These are phyloP conservation scores for Nyctereutes procyonoides DNA, from an alignment of 2,113 vertebrate species.

Conservation along the genomic window DNA sequence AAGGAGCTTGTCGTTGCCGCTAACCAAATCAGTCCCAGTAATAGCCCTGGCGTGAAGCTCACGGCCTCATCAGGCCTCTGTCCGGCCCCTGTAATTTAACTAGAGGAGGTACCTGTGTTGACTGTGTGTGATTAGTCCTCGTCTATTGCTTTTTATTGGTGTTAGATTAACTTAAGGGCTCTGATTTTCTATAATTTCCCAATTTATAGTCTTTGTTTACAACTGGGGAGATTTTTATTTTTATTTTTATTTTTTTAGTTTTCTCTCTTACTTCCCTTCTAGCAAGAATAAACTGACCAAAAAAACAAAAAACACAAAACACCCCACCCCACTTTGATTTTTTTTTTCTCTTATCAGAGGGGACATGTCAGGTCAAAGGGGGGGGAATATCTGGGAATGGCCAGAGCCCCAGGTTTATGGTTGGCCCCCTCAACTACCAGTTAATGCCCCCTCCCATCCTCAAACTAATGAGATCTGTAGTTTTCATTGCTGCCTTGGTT, in stretches of 20 bases:
- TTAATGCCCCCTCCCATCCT: not conserved
- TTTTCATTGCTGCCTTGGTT: not conserved
- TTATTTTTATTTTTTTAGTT: not conserved
- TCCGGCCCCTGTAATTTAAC: not conserved
- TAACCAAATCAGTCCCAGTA: constrained; percentile 49
- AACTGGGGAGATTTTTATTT: not conserved
- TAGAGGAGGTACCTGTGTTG: constrained; percentile 25
- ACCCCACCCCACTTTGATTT: not conserved
- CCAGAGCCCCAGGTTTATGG: not conserved
- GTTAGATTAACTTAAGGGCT: constrained; percentile 60
- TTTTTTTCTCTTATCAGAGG: constrained; percentile 8
- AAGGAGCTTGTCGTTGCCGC: not conserved
- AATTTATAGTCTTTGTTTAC: constrained; percentile 35
- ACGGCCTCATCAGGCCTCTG: accelerated
- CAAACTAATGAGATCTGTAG: not conserved
- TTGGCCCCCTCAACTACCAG: not conserved
- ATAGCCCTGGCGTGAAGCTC: not conserved
- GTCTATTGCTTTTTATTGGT: constrained; percentile 20
- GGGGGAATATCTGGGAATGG: not conserved
- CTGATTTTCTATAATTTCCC: constrained; percentile 62
- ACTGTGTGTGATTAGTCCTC: constrained; percentile 5
- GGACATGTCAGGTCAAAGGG: not conserved
- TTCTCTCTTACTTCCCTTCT: not conserved
- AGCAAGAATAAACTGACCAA: not conserved
- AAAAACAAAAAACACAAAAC: not conserved